Evolutionary conservation across 2,113 vertebrate species (phyloP).

Genomic region (Phaetusa simplex): DNA sequence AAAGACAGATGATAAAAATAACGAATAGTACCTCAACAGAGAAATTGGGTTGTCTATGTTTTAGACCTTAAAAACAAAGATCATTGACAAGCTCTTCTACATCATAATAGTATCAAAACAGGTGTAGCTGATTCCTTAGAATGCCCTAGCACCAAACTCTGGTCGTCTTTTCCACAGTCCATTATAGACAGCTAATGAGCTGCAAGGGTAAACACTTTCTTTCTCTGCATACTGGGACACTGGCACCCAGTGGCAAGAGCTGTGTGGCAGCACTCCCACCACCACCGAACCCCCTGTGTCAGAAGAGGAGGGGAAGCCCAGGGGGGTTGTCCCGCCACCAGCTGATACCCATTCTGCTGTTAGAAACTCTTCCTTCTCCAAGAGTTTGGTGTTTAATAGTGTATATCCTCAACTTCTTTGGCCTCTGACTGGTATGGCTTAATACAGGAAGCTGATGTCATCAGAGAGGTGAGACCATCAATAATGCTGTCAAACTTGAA

Average conservation of each 20-base stretch:
- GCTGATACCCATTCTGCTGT: not conserved
- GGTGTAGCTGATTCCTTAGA: not conserved
- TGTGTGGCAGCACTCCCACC: not conserved
- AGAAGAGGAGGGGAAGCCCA: not conserved
- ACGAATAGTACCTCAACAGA: not conserved
- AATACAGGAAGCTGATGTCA: not conserved
- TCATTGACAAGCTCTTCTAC: not conserved
- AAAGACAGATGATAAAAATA: not conserved
- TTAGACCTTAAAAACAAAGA: not conserved
- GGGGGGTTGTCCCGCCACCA: not conserved
- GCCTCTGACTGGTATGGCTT: not conserved
- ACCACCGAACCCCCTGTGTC: accelerated
- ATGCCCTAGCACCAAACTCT: not conserved
- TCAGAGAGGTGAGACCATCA: not conserved
- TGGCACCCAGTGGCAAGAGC: not conserved
- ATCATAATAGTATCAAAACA: not conserved
- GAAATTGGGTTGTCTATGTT: not conserved
- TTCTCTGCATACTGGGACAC: not conserved
- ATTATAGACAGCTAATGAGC: not conserved
- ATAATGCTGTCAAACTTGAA: not conserved
- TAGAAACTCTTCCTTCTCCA: not conserved
- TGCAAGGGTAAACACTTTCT: not conserved
- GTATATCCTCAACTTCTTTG: not conserved
- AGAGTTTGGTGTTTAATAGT: not conserved
- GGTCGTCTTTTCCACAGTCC: not conserved